phyloP scores from a whole-genome alignment of 2,797 vertebrate species.

The Gadopsis marmoratus region DNA sequence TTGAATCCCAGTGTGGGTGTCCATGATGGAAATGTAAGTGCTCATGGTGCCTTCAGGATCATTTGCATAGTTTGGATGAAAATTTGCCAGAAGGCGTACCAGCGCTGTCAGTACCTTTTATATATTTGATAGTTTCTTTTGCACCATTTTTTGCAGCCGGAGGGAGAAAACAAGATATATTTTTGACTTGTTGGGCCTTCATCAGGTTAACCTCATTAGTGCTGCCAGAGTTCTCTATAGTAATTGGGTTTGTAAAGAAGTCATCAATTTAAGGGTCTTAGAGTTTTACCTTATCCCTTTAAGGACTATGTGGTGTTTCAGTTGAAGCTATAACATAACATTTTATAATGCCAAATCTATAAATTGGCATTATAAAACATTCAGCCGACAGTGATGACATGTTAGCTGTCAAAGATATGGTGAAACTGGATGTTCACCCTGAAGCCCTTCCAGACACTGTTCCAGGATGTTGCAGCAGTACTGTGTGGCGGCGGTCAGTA shows the following conservation, averaged over 20 bases:
- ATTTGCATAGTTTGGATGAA: constrained; percentile 25
- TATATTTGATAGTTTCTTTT: neutral
- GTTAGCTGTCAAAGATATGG: constrained; percentile 1
- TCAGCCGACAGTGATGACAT: constrained; percentile 28
- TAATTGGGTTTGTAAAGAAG: neutral
- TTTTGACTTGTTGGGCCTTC: neutral
- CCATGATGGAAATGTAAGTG: constrained; percentile 26
- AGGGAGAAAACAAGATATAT: too few relatives aligned
- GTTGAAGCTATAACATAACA: neutral
- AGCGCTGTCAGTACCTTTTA: neutral
- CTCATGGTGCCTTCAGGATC: constrained; percentile 28
- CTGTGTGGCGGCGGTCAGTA: neutral
- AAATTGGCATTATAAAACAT: constrained; percentile 1
- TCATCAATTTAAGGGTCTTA: neutral
- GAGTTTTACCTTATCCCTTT: neutral
- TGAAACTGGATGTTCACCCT: constrained; percentile 25
- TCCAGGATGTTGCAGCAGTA: constrained; percentile 3
- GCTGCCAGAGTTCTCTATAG: neutral
- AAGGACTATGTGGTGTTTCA: neutral
- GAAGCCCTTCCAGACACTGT: neutral
- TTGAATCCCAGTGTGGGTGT: constrained; percentile 42
- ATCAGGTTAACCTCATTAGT: neutral
- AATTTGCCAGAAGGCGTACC: constrained; percentile 10
- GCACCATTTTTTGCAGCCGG: neutral
- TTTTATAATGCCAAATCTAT: constrained; percentile 9